A percentile compares a stretch with the other conserved stretches of the same genome.
Evolutionary conservation across 2,797 vertebrate species (phyloP).

Genomic region (Garrulus glandarius): DNA sequence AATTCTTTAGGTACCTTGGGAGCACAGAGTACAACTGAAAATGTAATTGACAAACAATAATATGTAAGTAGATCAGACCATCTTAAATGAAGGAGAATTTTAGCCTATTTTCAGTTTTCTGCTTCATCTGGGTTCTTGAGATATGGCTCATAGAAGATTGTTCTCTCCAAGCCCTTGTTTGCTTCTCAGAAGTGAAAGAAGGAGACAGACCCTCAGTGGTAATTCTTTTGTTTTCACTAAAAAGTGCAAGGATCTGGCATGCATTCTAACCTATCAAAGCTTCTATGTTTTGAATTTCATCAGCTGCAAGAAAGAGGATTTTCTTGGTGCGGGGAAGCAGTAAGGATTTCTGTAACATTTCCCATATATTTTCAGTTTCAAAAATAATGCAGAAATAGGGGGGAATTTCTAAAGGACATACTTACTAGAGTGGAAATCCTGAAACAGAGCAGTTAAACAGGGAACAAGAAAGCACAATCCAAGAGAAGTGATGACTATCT

Average conservation of each 20-base stretch:
- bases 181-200: not conserved
- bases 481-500: not conserved
- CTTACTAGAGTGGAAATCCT: not conserved
- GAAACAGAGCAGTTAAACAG: not conserved
- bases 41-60: not conserved
- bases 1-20: not conserved
- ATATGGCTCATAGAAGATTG: not conserved
- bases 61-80: not conserved
- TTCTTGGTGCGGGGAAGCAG: not conserved
- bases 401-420: not conserved
- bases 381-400: not conserved
- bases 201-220: not conserved
- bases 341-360: not conserved
- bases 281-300: not conserved
- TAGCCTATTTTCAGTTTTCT: not conserved
- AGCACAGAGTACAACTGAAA: not conserved
- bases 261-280: not conserved
- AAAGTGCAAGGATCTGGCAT: not conserved
- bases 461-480: not conserved
- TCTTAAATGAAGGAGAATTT: not conserved
- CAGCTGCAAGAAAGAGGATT: not conserved
- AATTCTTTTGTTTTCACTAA: not conserved
- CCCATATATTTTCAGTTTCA: not conserved
- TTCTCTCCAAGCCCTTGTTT: not conserved
- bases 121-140: not conserved